A percentile compares a stretch with the other conserved stretches of the same genome.
These are phyloP conservation scores for Tribolium freemani DNA, from an alignment of 2,888 invertebrate genomes.

Conservation along the genomic window DNA sequence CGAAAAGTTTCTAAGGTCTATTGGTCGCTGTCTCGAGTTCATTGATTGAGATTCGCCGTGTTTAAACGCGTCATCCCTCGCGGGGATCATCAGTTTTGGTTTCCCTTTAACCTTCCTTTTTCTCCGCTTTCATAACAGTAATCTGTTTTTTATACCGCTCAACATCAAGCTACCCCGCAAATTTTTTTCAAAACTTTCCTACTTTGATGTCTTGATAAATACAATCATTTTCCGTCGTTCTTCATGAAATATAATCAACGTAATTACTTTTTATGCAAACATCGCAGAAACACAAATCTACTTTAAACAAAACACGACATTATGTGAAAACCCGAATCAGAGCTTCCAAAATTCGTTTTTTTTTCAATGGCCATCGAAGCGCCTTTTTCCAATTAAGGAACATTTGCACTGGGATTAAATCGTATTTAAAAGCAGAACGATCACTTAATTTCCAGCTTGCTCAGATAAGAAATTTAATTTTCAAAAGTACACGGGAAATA, in stretches of 20 bases:
- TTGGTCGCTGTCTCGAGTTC: slow-evolving; percentile 45
- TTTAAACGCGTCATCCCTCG: slow-evolving; percentile 56
- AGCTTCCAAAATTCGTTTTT: not conserved
- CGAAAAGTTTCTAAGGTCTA: slow-evolving; percentile 38
- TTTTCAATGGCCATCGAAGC: slow-evolving; percentile 1
- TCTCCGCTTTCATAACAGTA: slow-evolving; percentile 58
- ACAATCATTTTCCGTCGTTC: slow-evolving; percentile 42
- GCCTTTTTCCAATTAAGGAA: slow-evolving; percentile 33
- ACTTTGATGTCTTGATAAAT: slow-evolving; percentile 50
- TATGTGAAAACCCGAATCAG: not conserved
- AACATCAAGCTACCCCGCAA: slow-evolving; percentile 53
- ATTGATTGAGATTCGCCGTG: slow-evolving; percentile 56
- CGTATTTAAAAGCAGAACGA: slow-evolving; percentile 26
- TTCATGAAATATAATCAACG: slow-evolving; percentile 43
- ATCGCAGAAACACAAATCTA: slow-evolving; percentile 11
- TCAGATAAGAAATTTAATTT: slow-evolving; percentile 34
- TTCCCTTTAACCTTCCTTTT: slow-evolving; percentile 55
- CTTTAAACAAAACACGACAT: slow-evolving; percentile 18
- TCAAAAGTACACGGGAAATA: slow-evolving; percentile 28
- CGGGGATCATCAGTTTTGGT: slow-evolving; percentile 58
- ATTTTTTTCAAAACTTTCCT: slow-evolving; percentile 46
- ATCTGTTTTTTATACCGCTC: slow-evolving; percentile 57
- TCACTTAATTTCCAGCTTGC: slow-evolving; percentile 24
- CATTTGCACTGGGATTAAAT: slow-evolving; percentile 34
- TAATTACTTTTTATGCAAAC: slow-evolving; percentile 40